Base-by-base conservation (phyloP, 2,113 vertebrate genomes). In the Empidonax alnorum region DNA sequence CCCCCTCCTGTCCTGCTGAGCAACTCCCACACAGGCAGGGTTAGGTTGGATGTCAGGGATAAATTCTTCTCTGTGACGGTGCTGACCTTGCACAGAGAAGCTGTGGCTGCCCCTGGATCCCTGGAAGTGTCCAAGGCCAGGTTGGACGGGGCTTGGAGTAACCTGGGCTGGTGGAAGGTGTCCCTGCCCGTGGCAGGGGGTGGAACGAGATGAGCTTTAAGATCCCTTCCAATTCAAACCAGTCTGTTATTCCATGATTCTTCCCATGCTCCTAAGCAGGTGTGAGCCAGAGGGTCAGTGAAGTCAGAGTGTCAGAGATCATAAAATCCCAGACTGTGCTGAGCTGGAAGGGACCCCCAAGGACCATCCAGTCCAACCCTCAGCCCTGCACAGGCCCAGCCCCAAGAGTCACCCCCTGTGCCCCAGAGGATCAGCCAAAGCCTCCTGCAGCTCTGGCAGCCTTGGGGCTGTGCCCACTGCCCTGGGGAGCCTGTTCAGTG, bases 171-270 rank as follows among this genome's bases (percentile, higher is more conserved):
- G 31, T 35, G 56, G 56, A 5, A 84, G 47, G 20, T 16, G 67
- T 63, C 81, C 56, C 47, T 62, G 79, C 42, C 62, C 77, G 33
- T 9, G 78, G 63, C n/a, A 6, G 42, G 79, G 58, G 19, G 4
- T 71, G 44, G 30, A 0, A 3, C 2, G 1, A 22, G 24, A 0
- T 14, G 44, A 44, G 1, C 0, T 76, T 61, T 62, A 0, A 16
- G 18, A 0, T 71, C 28, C 14, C 3, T 71, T 39, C 23, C 55
- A 15, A 11, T 8, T 13, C 49, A 65, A 63, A 37, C 18, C 2
- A 0, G 9, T 9, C 56, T 9, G 8, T 5, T 20, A 71, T 6
- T 47, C 56, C 56, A 7, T 3, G 7, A 49, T 6, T 33, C 14
- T 37, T 49, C 42, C 27, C 3, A 0, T 68, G 72, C 46, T 18